A percentile compares a stretch with the other conserved stretches of the same genome.
These are phyloP conservation scores for Stylophora pistillata DNA, from an alignment of 64 coral and sea anemone species.

Conservation along the genomic window DNA sequence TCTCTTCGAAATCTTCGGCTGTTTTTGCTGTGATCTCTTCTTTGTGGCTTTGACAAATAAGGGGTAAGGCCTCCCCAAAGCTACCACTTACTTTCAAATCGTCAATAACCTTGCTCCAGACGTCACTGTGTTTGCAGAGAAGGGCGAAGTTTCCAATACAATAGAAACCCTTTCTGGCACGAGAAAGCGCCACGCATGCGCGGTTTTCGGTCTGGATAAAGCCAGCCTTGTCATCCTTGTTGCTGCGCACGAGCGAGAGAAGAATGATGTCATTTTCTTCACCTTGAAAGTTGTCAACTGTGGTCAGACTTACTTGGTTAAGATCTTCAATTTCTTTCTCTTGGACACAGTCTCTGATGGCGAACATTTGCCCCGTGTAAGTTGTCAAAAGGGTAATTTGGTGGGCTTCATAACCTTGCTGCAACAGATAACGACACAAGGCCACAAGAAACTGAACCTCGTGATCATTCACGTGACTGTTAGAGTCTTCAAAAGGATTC, in stretches of 20 bases:
- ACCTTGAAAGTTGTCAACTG: slow-evolving; percentile 94
- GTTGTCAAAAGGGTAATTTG: slow-evolving; percentile 87
- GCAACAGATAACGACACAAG: slow-evolving; percentile 71
- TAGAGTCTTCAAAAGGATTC: slow-evolving; percentile 49
- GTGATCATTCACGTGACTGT: slow-evolving; percentile 76
- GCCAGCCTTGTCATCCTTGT: slow-evolving; percentile 60
- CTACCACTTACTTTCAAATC: slow-evolving; percentile 22
- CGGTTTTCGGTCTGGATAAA: slow-evolving; percentile 72
- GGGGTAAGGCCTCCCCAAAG: slow-evolving; percentile 50
- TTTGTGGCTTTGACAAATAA: slow-evolving; percentile 74
- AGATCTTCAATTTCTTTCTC: slow-evolving; percentile 20
- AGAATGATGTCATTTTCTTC: slow-evolving; percentile 86
- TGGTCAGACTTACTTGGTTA: slow-evolving; percentile 45
- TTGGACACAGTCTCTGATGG: slow-evolving; percentile 49
- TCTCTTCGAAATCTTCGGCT: slow-evolving; percentile 60
- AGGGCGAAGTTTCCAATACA: slow-evolving; percentile 81
- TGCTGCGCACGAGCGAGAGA: slow-evolving; percentile 82
- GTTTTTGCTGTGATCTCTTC: slow-evolving; percentile 24
- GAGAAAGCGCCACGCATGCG: slow-evolving; percentile 78
- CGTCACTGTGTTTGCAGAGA: slow-evolving; percentile 38
- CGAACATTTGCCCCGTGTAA: slow-evolving; percentile 83
- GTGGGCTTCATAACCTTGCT: slow-evolving; percentile 70
- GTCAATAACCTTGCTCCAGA: slow-evolving; percentile 67
- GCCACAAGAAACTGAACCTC: slow-evolving; percentile 79
- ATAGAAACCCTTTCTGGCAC: slow-evolving; percentile 81